Conservation (phyloP, 2,888 invertebrate genomes). For the Hanleya hanleyi region DNA sequence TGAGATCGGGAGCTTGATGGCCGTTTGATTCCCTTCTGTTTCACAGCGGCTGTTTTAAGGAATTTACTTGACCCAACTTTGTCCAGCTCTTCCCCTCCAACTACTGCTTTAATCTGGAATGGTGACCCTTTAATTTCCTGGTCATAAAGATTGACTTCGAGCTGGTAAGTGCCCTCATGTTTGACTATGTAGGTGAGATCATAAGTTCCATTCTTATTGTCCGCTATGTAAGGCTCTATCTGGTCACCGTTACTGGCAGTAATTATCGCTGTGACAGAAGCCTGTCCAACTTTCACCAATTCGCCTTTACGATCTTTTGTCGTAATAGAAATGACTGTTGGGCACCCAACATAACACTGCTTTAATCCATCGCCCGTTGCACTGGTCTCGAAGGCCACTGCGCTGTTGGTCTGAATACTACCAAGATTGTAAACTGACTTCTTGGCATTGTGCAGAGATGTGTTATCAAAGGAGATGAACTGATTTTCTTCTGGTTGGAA, state of each 20-base stretch:
- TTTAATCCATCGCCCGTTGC: conserved; percentile 73
- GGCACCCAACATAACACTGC: conserved; percentile 66
- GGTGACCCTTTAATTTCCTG: conserved; percentile 74
- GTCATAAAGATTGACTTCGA: conserved; percentile 72
- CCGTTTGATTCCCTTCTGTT: conserved; percentile 72
- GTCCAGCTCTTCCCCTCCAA: conserved; percentile 60
- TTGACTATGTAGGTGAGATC: conserved; percentile 73
- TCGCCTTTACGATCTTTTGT: conserved; percentile 71
- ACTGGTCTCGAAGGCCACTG: conserved; percentile 72
- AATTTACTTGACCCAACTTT: conserved; percentile 63
- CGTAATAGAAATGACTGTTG: conserved; percentile 71
- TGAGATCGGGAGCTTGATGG: conserved; percentile 72
- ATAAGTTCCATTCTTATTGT: conserved; percentile 71
- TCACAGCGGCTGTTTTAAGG: conserved; percentile 69
- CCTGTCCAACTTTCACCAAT: conserved; percentile 68
- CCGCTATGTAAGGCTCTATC: conserved; percentile 64
- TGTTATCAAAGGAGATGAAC: conserved; percentile 68
- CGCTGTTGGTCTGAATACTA: conserved; percentile 70
- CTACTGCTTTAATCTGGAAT: conserved; percentile 70
- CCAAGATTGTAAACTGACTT: conserved; percentile 68
- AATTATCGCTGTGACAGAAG: conserved; percentile 59
- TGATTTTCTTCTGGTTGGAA: conserved; percentile 71
- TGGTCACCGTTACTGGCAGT: conserved; percentile 50
- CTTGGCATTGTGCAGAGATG: conserved; percentile 59
- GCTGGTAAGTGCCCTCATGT: conserved; percentile 70